A percentile compares a stretch with the other conserved stretches of the same genome.
Evolutionary conservation across 2,113 vertebrate species (phyloP).

Genomic region (Columba janthina): DNA sequence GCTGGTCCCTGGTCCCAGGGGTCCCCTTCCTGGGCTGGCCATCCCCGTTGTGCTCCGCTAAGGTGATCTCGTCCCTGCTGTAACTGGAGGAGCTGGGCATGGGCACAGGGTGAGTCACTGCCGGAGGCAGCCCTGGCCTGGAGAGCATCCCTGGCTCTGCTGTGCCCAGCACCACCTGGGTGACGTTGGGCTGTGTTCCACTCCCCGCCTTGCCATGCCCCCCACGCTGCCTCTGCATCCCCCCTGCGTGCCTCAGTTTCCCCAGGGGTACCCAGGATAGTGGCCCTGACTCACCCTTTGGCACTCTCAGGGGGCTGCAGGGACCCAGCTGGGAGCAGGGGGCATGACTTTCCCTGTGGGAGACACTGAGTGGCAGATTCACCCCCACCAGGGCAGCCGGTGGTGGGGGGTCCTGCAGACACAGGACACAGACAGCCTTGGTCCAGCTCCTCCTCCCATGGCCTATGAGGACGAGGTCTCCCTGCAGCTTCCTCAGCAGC

Average conservation of each 20-base stretch:
- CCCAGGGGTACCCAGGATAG: accelerated
- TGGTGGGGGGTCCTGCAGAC: accelerated
- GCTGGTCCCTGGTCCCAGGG: neutral
- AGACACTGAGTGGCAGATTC: neutral
- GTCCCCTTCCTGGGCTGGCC: neutral
- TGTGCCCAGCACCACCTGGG: neutral
- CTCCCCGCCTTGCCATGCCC: too few relatives aligned
- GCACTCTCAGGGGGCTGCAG: neutral
- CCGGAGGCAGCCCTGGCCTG: neutral
- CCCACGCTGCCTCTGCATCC: neutral
- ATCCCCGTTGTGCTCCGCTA: neutral
- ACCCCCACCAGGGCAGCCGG: accelerated
- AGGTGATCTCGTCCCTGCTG: neutral
- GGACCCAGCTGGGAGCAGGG: too few relatives aligned
- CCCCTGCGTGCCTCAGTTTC: neutral
- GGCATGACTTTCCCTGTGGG: accelerated
- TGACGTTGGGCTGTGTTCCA: neutral
- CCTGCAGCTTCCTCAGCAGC: neutral
- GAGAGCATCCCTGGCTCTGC: neutral
- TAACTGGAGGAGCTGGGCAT: constrained; percentile 30
- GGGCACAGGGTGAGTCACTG: neutral
- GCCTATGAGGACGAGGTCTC: accelerated
- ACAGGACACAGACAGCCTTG: neutral
- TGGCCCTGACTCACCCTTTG: neutral
- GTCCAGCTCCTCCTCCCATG: accelerated